A percentile compares a stretch with the other conserved stretches of the same genome.
phyloP scores from a whole-genome alignment of 2,888 invertebrate genomes.

The Ligdia adustata region DNA sequence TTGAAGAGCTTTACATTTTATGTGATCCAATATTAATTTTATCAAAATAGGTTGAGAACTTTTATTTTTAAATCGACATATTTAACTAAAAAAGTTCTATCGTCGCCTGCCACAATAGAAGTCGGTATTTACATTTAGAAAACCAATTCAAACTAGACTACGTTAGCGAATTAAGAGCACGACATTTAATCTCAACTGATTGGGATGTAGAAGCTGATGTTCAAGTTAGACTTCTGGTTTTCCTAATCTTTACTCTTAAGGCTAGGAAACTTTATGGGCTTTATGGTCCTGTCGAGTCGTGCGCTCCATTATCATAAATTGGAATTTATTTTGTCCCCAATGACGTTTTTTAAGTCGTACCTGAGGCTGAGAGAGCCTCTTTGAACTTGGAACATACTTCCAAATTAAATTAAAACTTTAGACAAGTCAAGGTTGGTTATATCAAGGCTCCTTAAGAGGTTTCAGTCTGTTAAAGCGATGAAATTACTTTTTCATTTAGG shows the following conservation, averaged over 20 bases:
- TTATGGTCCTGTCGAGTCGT: constrained; percentile 24
- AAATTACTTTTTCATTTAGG: constrained; percentile 16
- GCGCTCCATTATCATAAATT: constrained; percentile 36
- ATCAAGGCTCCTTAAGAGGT: constrained; percentile 10
- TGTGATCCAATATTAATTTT: no score
- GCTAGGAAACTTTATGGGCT: constrained; percentile 25
- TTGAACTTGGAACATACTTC: constrained; percentile 17
- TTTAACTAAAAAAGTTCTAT: no score
- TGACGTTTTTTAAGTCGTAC: constrained; percentile 30
- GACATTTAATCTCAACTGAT: no score
- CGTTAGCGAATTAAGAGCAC: no score
- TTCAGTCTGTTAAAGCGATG: constrained; percentile 16
- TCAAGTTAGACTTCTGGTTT: not conserved
- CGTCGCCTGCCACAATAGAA: no score
- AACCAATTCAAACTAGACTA: no score
- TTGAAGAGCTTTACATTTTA: no score
- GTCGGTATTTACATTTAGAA: no score
- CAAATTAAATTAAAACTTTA: constrained; percentile 25
- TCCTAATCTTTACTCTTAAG: not conserved
- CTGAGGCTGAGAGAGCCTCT: constrained; percentile 20
- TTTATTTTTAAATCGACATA: no score
- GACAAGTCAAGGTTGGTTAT: constrained; percentile 18
- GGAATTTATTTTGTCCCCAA: constrained; percentile 34
- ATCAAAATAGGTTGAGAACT: no score
- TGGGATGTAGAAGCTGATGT: no score